Conservation (phyloP, 2,888 invertebrate genomes). For the Campoletis raptor region DNA sequence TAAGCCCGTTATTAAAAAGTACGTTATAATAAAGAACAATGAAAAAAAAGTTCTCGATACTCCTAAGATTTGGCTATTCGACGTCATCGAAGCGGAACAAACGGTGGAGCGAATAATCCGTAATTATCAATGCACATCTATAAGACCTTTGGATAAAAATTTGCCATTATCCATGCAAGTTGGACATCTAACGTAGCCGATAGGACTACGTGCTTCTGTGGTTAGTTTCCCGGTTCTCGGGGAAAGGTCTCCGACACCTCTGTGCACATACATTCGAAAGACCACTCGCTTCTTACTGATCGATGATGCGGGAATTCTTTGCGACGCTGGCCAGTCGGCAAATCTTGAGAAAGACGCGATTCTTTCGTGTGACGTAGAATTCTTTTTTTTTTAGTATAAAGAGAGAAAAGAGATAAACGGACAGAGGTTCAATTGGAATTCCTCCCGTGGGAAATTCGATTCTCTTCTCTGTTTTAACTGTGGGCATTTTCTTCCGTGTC, state of each 20-base stretch:
- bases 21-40: neutral
- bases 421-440: slow-evolving; percentile 58
- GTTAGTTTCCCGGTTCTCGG: slow-evolving; percentile 61
- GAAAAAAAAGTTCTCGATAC: neutral
- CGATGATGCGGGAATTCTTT: slow-evolving; percentile 67
- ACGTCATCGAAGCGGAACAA: neutral
- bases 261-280: slow-evolving; percentile 6
- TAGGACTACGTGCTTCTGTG: slow-evolving; percentile 32
- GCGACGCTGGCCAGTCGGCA: slow-evolving; percentile 45
- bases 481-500: slow-evolving; percentile 53
- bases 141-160: neutral
- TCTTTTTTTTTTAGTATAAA: slow-evolving; percentile 7
- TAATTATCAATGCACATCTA: neutral
- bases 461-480: slow-evolving; percentile 27
- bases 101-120: neutral
- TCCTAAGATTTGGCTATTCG: neutral
- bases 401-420: slow-evolving; percentile 13
- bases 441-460: slow-evolving; percentile 66
- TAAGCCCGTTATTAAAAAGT: neutral
- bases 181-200: slow-evolving; percentile 16
- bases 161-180: slow-evolving; percentile 5
- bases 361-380: slow-evolving; percentile 55
- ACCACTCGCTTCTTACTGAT: slow-evolving; percentile 53
- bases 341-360: slow-evolving; percentile 54
- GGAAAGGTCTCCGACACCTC: slow-evolving; percentile 67